These are phyloP conservation scores for Pasiphila rectangulata DNA, from an alignment of 2,888 invertebrate genomes.

Conservation along the genomic window DNA sequence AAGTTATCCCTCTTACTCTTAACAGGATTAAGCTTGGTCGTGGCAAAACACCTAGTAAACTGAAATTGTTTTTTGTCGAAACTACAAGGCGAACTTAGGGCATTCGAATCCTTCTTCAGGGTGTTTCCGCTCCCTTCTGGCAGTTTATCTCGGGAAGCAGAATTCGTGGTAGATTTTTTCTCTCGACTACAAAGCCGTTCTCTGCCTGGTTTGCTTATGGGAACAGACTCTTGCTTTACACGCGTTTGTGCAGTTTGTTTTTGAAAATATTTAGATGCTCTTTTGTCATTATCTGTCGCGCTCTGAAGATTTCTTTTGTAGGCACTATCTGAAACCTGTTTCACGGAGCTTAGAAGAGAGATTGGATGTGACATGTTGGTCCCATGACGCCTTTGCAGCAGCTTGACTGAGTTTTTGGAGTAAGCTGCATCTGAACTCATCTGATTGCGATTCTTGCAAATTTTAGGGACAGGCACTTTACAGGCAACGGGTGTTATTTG, in stretches of 20 bases:
- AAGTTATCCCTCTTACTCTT: constrained; percentile 8
- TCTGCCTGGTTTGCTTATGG: background rate
- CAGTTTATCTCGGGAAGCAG: background rate
- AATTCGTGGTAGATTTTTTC: constrained; percentile 1
- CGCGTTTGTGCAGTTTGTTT: constrained; percentile 5
- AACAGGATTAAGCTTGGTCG: constrained; percentile 11
- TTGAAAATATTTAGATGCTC: constrained; percentile 1
- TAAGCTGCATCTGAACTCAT: too few relatives aligned
- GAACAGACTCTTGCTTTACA: background rate
- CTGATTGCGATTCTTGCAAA: too few relatives aligned
- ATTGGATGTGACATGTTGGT: too few relatives aligned
- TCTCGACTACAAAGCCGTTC: constrained; percentile 5
- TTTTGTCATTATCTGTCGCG: background rate
- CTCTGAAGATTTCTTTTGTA: too few relatives aligned
- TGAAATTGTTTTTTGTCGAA: background rate
- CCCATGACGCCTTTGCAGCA: too few relatives aligned
- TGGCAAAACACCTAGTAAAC: constrained; percentile 13
- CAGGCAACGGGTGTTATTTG: too few relatives aligned
- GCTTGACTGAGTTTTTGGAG: too few relatives aligned
- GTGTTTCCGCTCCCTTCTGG: constrained; percentile 2
- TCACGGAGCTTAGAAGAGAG: too few relatives aligned
- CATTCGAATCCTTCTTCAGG: constrained; percentile 9
- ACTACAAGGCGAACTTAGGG: background rate
- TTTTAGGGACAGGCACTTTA: too few relatives aligned
- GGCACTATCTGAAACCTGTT: too few relatives aligned